phyloP scores from a whole-genome alignment of 2,113 vertebrate genomes.

The Vireo altiloquus region DNA sequence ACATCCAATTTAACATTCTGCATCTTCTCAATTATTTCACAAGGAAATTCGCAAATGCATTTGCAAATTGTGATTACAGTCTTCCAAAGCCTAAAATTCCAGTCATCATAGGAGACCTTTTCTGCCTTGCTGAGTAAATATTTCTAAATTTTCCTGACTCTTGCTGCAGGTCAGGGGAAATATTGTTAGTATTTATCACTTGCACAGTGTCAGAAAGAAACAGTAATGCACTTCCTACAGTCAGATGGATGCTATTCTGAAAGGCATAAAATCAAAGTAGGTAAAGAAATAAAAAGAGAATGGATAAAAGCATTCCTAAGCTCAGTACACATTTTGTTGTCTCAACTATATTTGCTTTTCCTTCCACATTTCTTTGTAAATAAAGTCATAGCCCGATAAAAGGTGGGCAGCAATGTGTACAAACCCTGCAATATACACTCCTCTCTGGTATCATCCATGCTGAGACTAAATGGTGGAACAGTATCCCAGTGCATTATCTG shows the following conservation, averaged over 20 bases:
- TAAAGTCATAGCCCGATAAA: neutral
- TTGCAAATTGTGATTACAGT: neutral
- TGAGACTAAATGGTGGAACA: neutral
- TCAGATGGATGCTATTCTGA: neutral
- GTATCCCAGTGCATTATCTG: neutral
- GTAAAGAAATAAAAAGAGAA: neutral
- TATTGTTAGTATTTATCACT: neutral
- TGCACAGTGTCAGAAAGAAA: neutral
- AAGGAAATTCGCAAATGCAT: neutral
- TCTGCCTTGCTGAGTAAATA: neutral
- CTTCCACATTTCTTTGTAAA: neutral
- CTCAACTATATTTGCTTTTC: neutral
- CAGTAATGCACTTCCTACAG: neutral
- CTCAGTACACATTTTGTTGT: neutral
- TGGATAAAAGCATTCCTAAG: neutral
- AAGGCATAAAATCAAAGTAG: slow-evolving; percentile 10
- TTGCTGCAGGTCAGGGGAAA: neutral
- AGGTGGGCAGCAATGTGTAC: neutral
- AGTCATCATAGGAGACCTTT: neutral
- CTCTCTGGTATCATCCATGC: neutral
- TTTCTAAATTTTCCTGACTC: neutral
- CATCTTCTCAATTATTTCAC: neutral
- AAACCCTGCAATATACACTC: neutral
- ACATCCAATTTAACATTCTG: neutral
- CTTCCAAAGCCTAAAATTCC: neutral